phyloP scores from a whole-genome alignment of 1,140 invertebrate genomes.

The Solen grandis region DNA sequence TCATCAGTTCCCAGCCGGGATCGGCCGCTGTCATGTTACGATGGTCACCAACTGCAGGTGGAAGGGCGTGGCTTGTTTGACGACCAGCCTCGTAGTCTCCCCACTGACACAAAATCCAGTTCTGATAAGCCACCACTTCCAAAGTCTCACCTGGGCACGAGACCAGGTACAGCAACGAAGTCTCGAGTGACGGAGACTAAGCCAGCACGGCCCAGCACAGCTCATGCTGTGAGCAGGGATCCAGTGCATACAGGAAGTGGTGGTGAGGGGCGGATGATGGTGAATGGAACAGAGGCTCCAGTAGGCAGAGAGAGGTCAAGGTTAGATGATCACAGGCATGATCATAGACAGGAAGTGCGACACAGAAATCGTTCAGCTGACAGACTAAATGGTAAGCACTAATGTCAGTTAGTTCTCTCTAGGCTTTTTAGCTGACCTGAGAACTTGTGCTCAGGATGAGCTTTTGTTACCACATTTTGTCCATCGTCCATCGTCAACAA shows the following conservation, averaged over 20 bases:
- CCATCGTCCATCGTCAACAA: no score
- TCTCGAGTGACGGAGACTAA: no score
- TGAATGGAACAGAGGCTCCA: slow-evolving; percentile 2
- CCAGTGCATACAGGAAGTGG: background rate
- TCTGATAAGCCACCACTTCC: slow-evolving; percentile 48
- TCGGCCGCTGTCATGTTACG: background rate
- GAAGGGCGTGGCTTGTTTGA: slow-evolving; percentile 19
- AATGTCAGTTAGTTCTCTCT: no score
- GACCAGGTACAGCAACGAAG: no score
- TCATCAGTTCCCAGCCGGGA: slow-evolving; percentile 8
- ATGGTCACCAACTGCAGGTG: slow-evolving; percentile 3
- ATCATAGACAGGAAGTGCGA: slow-evolving; percentile 4
- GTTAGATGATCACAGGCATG: no score
- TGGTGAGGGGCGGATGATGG: background rate
- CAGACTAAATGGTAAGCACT: slow-evolving; percentile 19
- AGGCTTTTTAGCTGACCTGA: no score
- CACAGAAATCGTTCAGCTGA: slow-evolving; percentile 46
- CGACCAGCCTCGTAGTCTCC: slow-evolving; percentile 40
- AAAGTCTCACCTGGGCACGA: no score
- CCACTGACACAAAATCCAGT: slow-evolving; percentile 10
- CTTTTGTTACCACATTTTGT: no score
- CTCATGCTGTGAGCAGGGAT: slow-evolving; percentile 21
- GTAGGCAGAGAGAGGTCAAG: background rate
- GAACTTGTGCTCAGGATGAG: no score
- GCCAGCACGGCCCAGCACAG: no score